These are phyloP conservation scores for Myiopsitta monachus DNA, from an alignment of 2,113 vertebrate genomes.

Conservation along the genomic window DNA sequence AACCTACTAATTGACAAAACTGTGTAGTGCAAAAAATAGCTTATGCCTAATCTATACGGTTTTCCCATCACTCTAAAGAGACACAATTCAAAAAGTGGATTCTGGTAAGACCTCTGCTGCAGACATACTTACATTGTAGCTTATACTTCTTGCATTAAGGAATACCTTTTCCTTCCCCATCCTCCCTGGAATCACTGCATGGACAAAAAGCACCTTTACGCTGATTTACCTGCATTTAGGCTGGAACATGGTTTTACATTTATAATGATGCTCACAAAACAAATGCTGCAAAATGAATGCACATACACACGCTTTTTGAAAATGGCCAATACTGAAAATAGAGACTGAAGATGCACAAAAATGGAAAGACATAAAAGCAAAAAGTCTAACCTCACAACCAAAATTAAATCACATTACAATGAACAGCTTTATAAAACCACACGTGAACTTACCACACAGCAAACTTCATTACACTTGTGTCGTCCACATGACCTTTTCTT, in stretches of 20 bases:
- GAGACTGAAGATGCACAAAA: background rate
- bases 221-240: background rate
- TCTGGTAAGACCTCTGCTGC: background rate
- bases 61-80: background rate
- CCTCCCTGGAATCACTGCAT: background rate
- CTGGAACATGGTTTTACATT: background rate
- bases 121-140: background rate
- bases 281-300: background rate
- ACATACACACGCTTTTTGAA: background rate
- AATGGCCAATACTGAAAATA: background rate
- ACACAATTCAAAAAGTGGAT: background rate
- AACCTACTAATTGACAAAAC: background rate
- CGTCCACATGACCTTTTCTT: slow-evolving; percentile 94
- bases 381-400: background rate
- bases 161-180: background rate
- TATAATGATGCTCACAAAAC: background rate
- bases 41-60: background rate
- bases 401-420: background rate
- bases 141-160: background rate
- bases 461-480: slow-evolving; percentile 95
- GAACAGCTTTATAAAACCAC: background rate
- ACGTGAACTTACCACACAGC: slow-evolving; percentile 88
- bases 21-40: background rate
- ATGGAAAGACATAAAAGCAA: background rate
- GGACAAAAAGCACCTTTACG: background rate